Conservation (phyloP, 2,113 vertebrate genomes). For the Motacilla alba region DNA sequence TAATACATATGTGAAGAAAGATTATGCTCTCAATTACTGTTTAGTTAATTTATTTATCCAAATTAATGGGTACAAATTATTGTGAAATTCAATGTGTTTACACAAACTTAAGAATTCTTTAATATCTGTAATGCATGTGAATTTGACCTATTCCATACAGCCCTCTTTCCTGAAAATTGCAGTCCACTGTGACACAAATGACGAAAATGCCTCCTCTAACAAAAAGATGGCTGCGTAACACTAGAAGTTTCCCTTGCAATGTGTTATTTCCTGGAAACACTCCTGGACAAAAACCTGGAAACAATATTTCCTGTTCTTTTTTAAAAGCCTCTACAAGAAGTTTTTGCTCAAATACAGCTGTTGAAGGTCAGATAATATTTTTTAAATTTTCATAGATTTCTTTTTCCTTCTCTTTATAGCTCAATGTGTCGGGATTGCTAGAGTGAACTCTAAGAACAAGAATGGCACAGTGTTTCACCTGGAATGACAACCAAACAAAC, state of each 20-base stretch:
- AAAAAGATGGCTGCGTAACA: neutral
- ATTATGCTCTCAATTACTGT: neutral
- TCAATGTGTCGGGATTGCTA: rapidly evolving
- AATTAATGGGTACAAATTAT: neutral
- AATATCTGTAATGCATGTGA: neutral
- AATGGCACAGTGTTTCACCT: rapidly evolving
- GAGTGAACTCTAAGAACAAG: neutral
- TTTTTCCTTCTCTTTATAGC: neutral
- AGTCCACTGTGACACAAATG: neutral
- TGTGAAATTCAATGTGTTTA: neutral
- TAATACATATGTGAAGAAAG: neutral
- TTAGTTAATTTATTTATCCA: neutral
- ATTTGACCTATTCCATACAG: neutral
- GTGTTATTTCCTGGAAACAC: neutral
- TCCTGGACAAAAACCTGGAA: neutral
- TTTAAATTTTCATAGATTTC: neutral
- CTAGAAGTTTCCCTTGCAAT: neutral
- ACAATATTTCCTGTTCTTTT: neutral
- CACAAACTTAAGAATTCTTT: neutral
- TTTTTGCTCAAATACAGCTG: neutral
- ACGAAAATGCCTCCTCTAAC: neutral
- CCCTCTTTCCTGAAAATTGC: neutral
- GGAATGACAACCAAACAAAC: neutral
- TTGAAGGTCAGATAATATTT: neutral
- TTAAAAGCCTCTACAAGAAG: neutral